Evolutionary conservation across 2,113 vertebrate species (phyloP), one percentile per base, ranked within the genome.

Genomic region (Sylvilagus bachmani): DNA sequence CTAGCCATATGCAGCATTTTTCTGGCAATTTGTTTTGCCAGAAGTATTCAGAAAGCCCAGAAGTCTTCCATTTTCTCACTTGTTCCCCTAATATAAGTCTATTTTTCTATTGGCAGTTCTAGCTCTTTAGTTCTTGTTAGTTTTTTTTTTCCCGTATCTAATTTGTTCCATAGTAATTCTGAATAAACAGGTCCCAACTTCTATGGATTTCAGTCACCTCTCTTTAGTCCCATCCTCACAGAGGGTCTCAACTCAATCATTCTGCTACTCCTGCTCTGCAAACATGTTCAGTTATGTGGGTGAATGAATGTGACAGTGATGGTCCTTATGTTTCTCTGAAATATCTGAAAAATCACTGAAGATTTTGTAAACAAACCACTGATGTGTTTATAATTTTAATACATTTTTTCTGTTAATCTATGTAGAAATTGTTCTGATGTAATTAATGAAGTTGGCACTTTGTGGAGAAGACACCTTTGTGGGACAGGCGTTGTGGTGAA

Each of bases 281-380:
- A 7, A 44, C 44, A 44, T 55, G 58, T 62, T 85, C 69, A 78
- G 17, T 24, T 70, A 64, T 78, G 44, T 78, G 70, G 33, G 29
- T 71, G 31, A 83, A 49, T 83, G 44, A 78, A n/a, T 87, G 29
- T 22, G 73, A 79, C 21, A 70, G 19, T 36, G 73, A 25, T 79
- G 44, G 49, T 49, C 33, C n/a, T 92, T 55, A 58, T 71, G 21
- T 87, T 81, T 80, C 80, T 89, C 77, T 79, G 83, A 17, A 82
- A 91, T 44, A 70, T 55, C 77, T 94, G 64, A 53, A 70, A 94
- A 75, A 24, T 69, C 14, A 49, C 38, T 58, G 19, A 83, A 62
- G 82, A 87, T 83, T 91, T 86, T 87, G 69, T 91, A 66, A 96
- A 78, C 33, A 91, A 83, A 83, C 29, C 78, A 83, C 44, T 73